Base-by-base conservation (phyloP, 2,797 vertebrate species). In the Pteronotus mesoamericanus region DNA sequence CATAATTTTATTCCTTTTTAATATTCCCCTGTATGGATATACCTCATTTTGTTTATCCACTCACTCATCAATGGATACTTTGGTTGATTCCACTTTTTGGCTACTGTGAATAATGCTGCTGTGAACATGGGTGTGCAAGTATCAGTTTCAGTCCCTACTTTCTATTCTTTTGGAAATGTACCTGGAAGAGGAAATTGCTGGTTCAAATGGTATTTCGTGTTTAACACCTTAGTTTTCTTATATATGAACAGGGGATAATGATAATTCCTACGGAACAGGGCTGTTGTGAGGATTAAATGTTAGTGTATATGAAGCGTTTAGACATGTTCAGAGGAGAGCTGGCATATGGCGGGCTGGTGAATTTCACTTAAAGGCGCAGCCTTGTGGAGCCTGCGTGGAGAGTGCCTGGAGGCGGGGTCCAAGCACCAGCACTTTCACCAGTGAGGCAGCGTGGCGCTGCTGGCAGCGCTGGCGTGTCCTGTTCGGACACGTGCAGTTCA, bases 401-500 rank as follows among this genome's bases (percentile, higher is more conserved):
- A 72, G 2, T 16, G 8, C 39, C 39, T 1, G 1, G 22, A 12
- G 42, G 6, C 11, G 15, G n/a, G 26, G 5, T 12, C 29, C 59
- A 37, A 19, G 12, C n/a, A 0, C 22, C 6, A 29, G 21, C 39
- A 1, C 15, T 32, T 44, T n/a, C 6, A 3, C 3, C 21, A 9
- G 0, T 2, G 12, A 16, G 12, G n/a, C 9, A 1, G 19, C 4
- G 0, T 3, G 14, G 5, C 1, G 2, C 29, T 14, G 1, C 34
- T 6, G 19, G 2, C 19, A 0, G 12, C 6, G 3, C 11, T 2
- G 9, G 46, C 1, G 24, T 8, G 0, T 15, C 5, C 19, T 64
- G 37, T 4, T 8, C 21, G 4, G 19, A 66, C 9, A 9, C 9
- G 11, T 5, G 8, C 2, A 7, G 3, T 37, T 68, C n/a, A 2